Percentiles rank a stretch among this genome's conserved stretches.
These are phyloP conservation scores for Keiferia lycopersicella DNA, from an alignment of 2,888 invertebrate species.

Conservation along the genomic window DNA sequence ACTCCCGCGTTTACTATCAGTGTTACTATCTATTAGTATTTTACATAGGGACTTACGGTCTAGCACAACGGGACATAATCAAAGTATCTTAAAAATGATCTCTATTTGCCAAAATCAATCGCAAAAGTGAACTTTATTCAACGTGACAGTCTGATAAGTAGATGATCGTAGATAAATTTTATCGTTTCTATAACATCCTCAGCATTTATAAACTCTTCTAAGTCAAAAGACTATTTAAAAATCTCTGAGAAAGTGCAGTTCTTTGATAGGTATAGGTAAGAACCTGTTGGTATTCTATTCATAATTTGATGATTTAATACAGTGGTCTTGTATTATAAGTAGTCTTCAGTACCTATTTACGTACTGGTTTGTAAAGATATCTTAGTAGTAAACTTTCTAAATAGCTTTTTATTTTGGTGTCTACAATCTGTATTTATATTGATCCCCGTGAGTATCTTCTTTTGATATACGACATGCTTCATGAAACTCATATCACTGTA, in stretches of 20 bases:
- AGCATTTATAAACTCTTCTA: background rate
- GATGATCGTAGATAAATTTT: no score
- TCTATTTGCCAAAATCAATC: background rate
- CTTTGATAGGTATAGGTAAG: no score
- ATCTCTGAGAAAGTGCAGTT: no score
- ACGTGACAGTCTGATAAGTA: background rate
- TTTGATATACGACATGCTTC: background rate
- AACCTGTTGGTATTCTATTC: no score
- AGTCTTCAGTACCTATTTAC: no score
- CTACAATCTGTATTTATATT: background rate
- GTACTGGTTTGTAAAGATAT: no score
- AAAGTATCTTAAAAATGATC: background rate
- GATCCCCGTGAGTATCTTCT: background rate
- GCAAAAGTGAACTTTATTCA: no score
- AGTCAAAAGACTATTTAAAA: background rate
- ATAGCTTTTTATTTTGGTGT: background rate
- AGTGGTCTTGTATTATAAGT: no score
- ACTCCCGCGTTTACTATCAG: no score
- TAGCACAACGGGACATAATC: background rate
- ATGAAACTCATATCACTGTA: constrained; percentile 3
- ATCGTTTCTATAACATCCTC: background rate
- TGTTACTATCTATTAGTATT: no score
- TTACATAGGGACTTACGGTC: background rate
- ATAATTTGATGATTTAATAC: no score
- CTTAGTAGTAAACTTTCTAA: no score